Conservation (phyloP, 2,113 vertebrate species). For the Poeciliopsis prolifica region DNA sequence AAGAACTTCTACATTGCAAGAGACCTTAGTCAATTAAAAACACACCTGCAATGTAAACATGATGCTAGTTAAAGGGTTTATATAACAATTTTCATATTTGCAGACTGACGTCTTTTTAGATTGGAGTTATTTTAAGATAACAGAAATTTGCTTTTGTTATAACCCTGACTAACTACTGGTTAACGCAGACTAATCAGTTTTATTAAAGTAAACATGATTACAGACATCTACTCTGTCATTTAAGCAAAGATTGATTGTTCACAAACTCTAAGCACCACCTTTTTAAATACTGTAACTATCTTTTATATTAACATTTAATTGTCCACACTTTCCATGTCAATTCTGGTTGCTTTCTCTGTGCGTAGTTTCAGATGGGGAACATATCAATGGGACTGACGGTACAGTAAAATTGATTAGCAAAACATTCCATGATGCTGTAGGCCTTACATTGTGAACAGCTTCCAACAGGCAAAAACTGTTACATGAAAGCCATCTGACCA, state of each 20-base stretch:
- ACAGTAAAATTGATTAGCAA: conserved; percentile 59
- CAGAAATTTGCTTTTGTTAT: neutral
- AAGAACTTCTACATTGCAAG: neutral
- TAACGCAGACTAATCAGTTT: neutral
- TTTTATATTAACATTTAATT: neutral
- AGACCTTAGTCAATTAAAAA: neutral
- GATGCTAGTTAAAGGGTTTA: neutral
- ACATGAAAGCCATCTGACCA: neutral
- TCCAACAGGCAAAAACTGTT: neutral
- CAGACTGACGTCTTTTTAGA: neutral
- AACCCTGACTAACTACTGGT: neutral
- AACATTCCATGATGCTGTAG: conserved; percentile 66
- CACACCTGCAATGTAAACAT: neutral
- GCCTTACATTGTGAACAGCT: conserved; percentile 14
- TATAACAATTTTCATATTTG: neutral
- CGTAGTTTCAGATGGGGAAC: conserved; percentile 36
- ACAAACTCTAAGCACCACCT: neutral
- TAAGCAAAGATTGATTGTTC: neutral
- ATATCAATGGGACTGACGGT: conserved; percentile 51
- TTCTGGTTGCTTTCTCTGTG: conserved; percentile 15
- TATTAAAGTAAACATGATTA: neutral
- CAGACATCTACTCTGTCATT: neutral
- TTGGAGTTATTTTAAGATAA: neutral
- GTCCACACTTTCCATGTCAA: neutral
- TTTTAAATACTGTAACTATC: neutral